Base-by-base conservation (phyloP, 2,113 vertebrate species). In the Thalassoma bifasciatum region DNA sequence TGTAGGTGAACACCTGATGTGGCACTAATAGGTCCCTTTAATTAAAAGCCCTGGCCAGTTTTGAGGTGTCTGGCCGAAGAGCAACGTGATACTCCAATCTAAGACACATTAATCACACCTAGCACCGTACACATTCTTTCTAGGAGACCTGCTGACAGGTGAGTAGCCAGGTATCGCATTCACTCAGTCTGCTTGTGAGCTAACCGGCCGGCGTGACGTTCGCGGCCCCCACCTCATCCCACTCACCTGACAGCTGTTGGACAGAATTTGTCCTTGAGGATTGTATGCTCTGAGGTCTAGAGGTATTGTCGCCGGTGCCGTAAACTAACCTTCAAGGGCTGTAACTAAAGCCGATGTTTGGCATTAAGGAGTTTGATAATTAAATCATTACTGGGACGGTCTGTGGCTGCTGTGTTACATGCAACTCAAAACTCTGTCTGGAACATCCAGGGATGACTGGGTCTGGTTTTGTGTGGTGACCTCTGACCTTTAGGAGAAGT, bases 31-130 rank as follows among this genome's bases (percentile, higher is more conserved):
- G 87, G 61, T 85, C 46, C 8, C 19, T 49, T 97, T 97, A 98
- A 98, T 98, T 98, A 98, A 97, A 95, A 71, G 82, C 88, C 89
- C 40, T 23, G 82, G 26, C 87, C 93, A 92, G 92, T 95, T 93
- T 96, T 93, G 66, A 87, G 93, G 95, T 95, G 93, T 95, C 92
- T 93, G 92, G 93, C 90, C 81, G 86, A 92, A 77, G 65, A 72
- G 95, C 94, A 95, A 96, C 89, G 87, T 82, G 94, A 96, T 93
- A 94, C 91, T 77, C 87, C 91, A 88, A 84, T 93, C 93, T 93
- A 90, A 86, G 84, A 90, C 92, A 82, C 94, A 95, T 96, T 96
- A 96, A 97, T 96, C 96, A 95, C 95, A 96, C 95, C 81, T 94
- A 92, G 88, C 87, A 91, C 92, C 91, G 87, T 89, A 74, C 73